A percentile compares a stretch with the other conserved stretches of the same genome.
Evolutionary conservation across 2,888 invertebrate genomes (phyloP).

Genomic region (Glyphotaelius pellucidus): DNA sequence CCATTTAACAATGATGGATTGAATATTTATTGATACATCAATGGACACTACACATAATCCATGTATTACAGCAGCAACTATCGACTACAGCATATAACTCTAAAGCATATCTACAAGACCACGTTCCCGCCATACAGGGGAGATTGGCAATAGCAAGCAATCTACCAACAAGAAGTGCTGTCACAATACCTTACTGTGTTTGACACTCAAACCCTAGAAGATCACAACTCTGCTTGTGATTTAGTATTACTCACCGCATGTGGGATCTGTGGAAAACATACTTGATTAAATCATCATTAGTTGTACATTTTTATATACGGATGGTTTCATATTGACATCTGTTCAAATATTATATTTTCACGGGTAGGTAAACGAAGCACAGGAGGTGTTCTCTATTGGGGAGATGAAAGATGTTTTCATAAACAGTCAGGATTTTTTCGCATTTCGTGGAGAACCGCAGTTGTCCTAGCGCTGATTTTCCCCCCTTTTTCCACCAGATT

Average conservation of each 20-base stretch:
- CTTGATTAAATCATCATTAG: neutral
- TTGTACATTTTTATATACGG: neutral
- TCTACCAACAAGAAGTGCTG: neutral
- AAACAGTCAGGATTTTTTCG: too few relatives aligned
- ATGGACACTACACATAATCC: neutral
- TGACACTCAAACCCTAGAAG: neutral
- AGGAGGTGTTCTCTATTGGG: neutral
- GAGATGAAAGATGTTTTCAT: neutral
- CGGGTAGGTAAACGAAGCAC: neutral
- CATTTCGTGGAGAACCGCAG: too few relatives aligned
- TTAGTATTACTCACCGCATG: constrained; percentile 62
- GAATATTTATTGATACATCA: neutral
- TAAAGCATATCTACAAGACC: neutral
- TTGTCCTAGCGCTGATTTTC: too few relatives aligned
- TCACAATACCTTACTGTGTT: constrained; percentile 4
- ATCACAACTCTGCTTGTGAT: neutral
- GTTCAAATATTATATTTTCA: neutral
- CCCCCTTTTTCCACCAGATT: too few relatives aligned
- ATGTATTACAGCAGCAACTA: neutral
- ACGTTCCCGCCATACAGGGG: neutral
- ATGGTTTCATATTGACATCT: neutral
- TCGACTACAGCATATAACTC: neutral
- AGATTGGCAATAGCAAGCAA: neutral
- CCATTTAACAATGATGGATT: neutral
- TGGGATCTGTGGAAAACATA: constrained; percentile 59